Evolutionary conservation across 2,888 invertebrate species (phyloP).

Genomic region (Drosophila dives): DNA sequence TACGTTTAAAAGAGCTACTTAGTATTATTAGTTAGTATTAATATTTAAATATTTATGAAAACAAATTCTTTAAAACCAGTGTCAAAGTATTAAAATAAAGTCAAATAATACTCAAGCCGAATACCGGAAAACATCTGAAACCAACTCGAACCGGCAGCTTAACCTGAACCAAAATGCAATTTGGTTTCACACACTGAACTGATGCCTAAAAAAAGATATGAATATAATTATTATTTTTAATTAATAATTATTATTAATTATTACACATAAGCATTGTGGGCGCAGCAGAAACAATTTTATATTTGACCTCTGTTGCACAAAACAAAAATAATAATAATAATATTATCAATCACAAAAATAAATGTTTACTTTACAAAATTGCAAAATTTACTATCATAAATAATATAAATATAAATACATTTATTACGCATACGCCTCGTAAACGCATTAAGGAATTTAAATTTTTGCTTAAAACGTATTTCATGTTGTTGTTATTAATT

Average conservation of each 20-base stretch:
- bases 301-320: neutral
- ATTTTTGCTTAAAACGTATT: neutral
- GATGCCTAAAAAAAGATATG: neutral
- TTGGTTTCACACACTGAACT: neutral
- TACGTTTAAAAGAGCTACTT: neutral
- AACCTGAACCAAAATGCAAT: neutral
- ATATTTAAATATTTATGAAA: neutral
- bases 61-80: neutral
- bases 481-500: neutral
- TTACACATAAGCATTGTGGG: constrained; percentile 2
- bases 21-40: neutral
- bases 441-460: neutral
- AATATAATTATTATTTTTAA: neutral
- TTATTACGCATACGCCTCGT: constrained; percentile 31
- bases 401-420: constrained; percentile 1
- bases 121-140: neutral
- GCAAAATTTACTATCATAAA: neutral
- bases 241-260: neutral
- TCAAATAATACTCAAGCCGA: neutral
- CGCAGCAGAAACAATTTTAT: neutral
- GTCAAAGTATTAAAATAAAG: no score
- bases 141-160: neutral
- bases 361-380: neutral
- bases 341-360: neutral
- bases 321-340: neutral